A percentile compares a stretch with the other conserved stretches of the same genome.
These are phyloP conservation scores for Syrphus vitripennis DNA, from an alignment of 2,888 invertebrate genomes.

Conservation along the genomic window DNA sequence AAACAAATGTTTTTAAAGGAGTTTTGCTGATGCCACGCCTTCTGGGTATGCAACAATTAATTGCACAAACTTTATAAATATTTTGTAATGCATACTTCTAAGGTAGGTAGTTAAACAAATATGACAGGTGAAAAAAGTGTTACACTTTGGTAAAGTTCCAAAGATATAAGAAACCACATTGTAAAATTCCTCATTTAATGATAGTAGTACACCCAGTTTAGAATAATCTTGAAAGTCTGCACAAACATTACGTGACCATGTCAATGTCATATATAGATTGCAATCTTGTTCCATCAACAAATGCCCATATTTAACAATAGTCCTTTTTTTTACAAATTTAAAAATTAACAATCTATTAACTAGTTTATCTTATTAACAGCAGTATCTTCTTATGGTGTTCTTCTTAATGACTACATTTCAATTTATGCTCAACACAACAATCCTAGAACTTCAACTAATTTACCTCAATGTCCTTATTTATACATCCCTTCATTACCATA, in stretches of 20 bases:
- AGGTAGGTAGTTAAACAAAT: no score
- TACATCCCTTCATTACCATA: background rate
- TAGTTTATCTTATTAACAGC: background rate
- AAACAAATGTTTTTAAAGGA: no score
- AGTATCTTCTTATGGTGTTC: background rate
- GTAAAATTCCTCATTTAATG: no score
- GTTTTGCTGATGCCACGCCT: no score
- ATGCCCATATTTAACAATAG: background rate
- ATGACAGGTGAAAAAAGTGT: no score
- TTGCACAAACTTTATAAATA: no score
- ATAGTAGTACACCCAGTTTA: background rate
- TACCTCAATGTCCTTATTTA: conserved; percentile 13
- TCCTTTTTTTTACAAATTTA: background rate
- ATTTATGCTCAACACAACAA: background rate
- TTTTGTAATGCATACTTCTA: no score
- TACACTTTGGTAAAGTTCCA: no score
- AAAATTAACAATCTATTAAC: background rate
- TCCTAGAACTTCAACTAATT: conserved; percentile 3
- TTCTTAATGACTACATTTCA: conserved; percentile 21
- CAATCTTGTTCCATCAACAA: background rate
- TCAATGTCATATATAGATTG: background rate
- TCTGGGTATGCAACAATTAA: no score
- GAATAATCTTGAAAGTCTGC: background rate
- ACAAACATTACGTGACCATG: background rate
- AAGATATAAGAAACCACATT: no score